Evolutionary conservation across 1,140 invertebrate species (phyloP).

Genomic region (Bombus polaris): DNA sequence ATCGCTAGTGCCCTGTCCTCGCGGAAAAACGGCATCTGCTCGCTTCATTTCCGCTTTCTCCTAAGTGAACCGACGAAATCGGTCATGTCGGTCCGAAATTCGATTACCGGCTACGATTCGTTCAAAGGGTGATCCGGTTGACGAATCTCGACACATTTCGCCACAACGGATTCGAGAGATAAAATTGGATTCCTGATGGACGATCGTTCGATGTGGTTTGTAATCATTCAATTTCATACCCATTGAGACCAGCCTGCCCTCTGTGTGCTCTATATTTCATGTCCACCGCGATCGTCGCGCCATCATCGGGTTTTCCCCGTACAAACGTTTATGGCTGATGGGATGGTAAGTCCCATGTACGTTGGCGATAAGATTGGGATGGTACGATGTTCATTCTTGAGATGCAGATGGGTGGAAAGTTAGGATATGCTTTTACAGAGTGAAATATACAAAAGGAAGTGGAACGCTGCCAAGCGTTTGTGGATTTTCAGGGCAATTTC

Average conservation of each 20-base stretch:
- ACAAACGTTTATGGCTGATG: not conserved
- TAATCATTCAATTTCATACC: conserved; percentile 13
- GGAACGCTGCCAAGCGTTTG: not conserved
- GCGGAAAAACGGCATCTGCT: not conserved
- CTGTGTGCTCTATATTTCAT: not conserved
- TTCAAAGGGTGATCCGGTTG: not conserved
- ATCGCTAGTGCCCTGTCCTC: not conserved
- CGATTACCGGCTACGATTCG: not conserved
- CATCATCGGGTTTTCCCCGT: not conserved
- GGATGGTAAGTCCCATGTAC: not conserved
- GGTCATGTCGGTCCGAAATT: not conserved
- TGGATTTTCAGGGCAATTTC: not conserved
- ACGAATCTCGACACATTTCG: conserved; percentile 3
- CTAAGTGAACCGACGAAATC: not conserved
- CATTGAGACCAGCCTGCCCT: not conserved
- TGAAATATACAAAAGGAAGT: not conserved
- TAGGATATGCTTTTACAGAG: not conserved
- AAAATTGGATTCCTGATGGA: conserved; percentile 19
- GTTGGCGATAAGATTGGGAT: not conserved
- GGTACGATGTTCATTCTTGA: not conserved
- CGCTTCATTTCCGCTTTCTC: not conserved
- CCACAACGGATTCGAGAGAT: not conserved
- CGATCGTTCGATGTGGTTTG: not conserved
- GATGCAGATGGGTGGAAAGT: not conserved
- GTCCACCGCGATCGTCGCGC: not conserved